Evolutionary conservation across 2,888 invertebrate genomes (phyloP).

Genomic region (Elysia crispata): DNA sequence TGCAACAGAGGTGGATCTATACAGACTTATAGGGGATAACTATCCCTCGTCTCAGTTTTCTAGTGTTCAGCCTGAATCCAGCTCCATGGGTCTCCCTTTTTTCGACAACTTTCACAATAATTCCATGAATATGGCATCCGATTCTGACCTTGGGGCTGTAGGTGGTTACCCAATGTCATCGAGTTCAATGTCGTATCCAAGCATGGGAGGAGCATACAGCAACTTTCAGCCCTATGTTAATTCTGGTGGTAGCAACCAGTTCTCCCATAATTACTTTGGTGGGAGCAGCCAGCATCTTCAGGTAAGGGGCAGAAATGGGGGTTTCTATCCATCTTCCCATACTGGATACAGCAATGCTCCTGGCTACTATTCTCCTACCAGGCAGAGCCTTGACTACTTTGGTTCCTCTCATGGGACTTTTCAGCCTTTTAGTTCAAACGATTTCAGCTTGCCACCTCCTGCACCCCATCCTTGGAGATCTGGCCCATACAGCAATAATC

Average conservation of each 20-base stretch:
- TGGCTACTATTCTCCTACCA: constrained; percentile 3
- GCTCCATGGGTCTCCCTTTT: not conserved
- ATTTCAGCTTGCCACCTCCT: constrained; percentile 45
- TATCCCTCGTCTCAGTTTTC: constrained; percentile 20
- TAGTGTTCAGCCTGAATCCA: constrained; percentile 3
- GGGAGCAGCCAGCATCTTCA: not conserved
- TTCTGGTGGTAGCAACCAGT: constrained; percentile 2
- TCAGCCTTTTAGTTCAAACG: constrained; percentile 34
- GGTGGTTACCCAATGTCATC: not conserved
- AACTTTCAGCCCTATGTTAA: not conserved
- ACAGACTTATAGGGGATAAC: not conserved
- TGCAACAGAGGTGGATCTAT: not conserved
- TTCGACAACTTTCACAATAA: not conserved
- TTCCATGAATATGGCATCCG: not conserved
- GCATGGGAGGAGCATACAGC: not conserved
- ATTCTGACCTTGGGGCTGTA: not conserved
- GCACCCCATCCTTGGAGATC: constrained; percentile 38
- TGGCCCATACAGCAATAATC: not conserved
- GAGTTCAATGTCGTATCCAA: not conserved
- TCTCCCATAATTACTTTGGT: constrained; percentile 1
- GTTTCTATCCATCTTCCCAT: not conserved
- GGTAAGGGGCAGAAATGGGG: not conserved
- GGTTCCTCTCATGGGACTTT: not conserved
- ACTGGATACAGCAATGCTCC: not conserved
- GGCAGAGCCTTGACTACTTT: constrained; percentile 16